Evolutionary conservation across 2,113 vertebrate genomes (phyloP), one percentile per base, ranked within the genome.

Genomic region (Cyprinus carpio): DNA sequence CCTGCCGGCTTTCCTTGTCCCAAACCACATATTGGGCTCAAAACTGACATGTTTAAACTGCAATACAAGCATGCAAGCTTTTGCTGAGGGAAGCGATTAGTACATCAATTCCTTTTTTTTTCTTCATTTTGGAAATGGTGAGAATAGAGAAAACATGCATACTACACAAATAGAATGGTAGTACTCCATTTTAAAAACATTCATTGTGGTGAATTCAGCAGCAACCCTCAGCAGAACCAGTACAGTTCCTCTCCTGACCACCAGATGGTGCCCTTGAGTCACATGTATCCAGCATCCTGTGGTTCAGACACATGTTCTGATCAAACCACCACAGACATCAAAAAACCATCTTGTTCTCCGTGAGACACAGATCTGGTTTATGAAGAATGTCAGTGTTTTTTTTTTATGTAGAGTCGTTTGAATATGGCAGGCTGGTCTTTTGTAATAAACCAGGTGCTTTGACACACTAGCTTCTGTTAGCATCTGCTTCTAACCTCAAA

Each of bases 341-440:
- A 64, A 75, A 49, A 75, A 13, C 18, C 2, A 25, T 67, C 72
- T 79, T 34, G 25, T 83, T 82, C 46, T 74, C 75, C 62, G 2
- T 13, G 64, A 88, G 75, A 84, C 49, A 1, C 60, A 15, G 23
- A 5, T 29, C 83, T 89, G 87, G 86, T 87, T 87, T 83, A 89
- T 89, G 75, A 84, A 81, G 60, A 75, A 51, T 76, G 85, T 87
- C 87, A 27, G 40, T 12, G 6, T 40, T 16, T 40, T 49, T 40
- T 16, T 40, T 49, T 83, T 54, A 58, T 37, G 69, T 56, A 87
- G 46, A 87, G 46, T 31, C 23, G 12, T 62, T 64, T 80, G 58
- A n/a, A n/a, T n/a, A n/a, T n/a, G n/a, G n/a, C n/a, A n/a, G n/a
- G n/a, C n/a, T n/a, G n/a, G n/a, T n/a, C n/a, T n/a, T n/a, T n/a